Evolutionary conservation across 2,113 vertebrate genomes (phyloP).

Genomic region (Syngnathoides biaculeatus): DNA sequence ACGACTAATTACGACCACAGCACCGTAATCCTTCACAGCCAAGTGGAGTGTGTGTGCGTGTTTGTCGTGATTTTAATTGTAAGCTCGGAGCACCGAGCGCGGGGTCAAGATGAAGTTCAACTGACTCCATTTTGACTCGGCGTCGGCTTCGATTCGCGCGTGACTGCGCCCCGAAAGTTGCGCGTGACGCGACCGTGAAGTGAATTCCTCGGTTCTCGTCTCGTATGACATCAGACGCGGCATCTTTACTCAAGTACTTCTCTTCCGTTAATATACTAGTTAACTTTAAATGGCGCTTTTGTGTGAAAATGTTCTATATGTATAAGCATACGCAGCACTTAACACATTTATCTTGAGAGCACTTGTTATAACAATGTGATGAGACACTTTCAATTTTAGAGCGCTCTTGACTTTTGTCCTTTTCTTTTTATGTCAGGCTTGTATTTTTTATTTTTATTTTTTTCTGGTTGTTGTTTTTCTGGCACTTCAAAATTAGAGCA

Average conservation of each 20-base stretch:
- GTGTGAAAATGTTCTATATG: no score
- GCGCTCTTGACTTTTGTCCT: no score
- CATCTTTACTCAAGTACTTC: background rate
- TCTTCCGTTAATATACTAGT: background rate
- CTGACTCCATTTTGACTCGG: background rate
- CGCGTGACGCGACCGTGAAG: background rate
- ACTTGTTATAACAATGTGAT: no score
- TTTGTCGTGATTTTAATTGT: background rate
- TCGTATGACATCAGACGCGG: background rate
- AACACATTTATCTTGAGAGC: no score
- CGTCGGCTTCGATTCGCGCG: background rate
- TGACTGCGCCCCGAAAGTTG: background rate
- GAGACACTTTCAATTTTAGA: no score
- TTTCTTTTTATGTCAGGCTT: no score
- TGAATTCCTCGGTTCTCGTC: background rate
- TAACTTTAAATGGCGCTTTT: background rate
- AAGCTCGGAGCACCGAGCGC: background rate
- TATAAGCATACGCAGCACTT: no score
- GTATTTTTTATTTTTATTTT: no score
- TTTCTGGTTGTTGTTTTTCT: no score
- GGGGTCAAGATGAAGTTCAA: background rate
- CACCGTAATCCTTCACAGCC: constrained; percentile 35
- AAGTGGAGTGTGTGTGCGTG: background rate
- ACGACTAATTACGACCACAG: constrained; percentile 66
- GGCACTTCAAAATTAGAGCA: no score